phyloP scores from a whole-genome alignment of 2,797 vertebrate genomes.

The Valencia hispanica region DNA sequence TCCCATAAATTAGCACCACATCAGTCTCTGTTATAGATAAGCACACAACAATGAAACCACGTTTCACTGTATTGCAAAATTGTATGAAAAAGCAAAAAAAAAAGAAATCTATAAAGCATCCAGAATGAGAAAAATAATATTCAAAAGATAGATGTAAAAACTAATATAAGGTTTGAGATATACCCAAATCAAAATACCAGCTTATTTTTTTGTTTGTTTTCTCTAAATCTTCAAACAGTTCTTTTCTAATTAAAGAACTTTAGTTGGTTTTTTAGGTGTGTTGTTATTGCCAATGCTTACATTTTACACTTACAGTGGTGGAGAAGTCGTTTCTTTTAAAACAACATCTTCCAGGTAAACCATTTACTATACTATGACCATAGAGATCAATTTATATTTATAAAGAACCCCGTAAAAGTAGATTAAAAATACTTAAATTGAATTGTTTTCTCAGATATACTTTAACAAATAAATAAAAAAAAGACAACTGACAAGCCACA shows the following conservation, averaged over 20 bases:
- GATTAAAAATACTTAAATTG: constrained; percentile 12
- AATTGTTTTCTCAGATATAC: constrained; percentile 53
- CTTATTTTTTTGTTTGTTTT: constrained; percentile 40
- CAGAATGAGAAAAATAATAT: constrained; percentile 33
- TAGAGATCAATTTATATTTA: constrained; percentile 15
- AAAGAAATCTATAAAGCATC: constrained; percentile 36
- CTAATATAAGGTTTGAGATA: constrained; percentile 47
- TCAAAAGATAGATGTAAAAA: constrained; percentile 33
- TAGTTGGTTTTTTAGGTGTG: constrained; percentile 60
- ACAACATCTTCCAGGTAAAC: constrained; percentile 5
- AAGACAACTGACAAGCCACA: constrained; percentile 60
- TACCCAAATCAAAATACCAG: constrained; percentile 64
- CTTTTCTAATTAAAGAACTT: constrained; percentile 48
- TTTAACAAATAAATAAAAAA: constrained; percentile 80
- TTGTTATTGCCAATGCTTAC: constrained; percentile 41
- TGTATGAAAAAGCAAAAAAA: constrained; percentile 33
- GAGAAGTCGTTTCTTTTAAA: not conserved
- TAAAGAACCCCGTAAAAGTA: constrained; percentile 40
- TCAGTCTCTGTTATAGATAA: constrained; percentile 70
- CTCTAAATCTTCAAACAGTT: constrained; percentile 39
- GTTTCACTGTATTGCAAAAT: constrained; percentile 69
- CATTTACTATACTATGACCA: constrained; percentile 29
- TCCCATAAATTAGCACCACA: constrained; percentile 84
- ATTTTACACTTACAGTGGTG: not conserved
- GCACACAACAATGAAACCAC: constrained; percentile 73